Conservation (phyloP, 2,797 vertebrate genomes). For the Ibycter americanus region DNA sequence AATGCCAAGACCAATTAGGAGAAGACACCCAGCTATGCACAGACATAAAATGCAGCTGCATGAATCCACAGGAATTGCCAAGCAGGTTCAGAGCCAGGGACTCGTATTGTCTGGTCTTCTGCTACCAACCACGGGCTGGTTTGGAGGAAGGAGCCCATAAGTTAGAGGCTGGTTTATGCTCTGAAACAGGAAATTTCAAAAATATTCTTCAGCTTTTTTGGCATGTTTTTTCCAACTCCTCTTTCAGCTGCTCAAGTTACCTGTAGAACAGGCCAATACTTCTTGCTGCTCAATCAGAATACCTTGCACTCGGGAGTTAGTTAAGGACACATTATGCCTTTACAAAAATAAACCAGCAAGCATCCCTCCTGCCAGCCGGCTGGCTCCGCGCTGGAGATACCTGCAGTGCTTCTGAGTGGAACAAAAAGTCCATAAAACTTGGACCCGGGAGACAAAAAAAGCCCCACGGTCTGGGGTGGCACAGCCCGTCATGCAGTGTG, state of each 20-base stretch:
- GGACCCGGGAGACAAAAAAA: not conserved
- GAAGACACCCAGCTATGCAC: not conserved
- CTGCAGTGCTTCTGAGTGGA: not conserved
- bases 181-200: not conserved
- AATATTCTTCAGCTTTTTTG: not conserved
- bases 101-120: not conserved
- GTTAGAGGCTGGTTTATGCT: not conserved
- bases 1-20: slow-evolving; percentile 14
- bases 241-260: not conserved
- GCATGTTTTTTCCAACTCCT: not conserved
- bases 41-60: not conserved
- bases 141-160: not conserved
- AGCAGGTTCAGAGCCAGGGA: not conserved
- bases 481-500: not conserved
- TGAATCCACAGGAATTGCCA: not conserved
- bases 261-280: not conserved
- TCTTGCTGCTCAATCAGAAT: not conserved
- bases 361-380: not conserved
- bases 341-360: not conserved
- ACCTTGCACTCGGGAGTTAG: not conserved
- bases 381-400: not conserved
- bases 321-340: not conserved
- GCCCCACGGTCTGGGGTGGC: not conserved
- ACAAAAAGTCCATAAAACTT: not conserved
- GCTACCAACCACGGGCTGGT: not conserved